Percentiles rank a stretch among this genome's conserved stretches.
Evolutionary conservation across 1,140 invertebrate species (phyloP).

Genomic region (Tigriopus japonicus): DNA sequence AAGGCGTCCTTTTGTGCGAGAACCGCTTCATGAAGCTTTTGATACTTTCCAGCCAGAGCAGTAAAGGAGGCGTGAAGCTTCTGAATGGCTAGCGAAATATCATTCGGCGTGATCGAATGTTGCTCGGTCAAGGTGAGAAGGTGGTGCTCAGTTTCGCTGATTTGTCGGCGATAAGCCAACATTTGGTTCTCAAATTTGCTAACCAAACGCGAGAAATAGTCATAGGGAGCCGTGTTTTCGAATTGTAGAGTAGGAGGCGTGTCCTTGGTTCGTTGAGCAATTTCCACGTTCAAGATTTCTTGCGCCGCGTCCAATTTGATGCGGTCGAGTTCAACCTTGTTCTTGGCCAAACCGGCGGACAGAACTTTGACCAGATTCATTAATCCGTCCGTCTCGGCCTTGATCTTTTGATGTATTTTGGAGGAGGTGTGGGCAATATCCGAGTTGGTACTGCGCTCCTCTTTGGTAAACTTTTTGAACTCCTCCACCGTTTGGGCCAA

Average conservation of each 20-base stretch:
- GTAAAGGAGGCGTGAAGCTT: slow-evolving; percentile 29
- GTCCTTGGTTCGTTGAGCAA: slow-evolving; percentile 29
- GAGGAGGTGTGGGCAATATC: slow-evolving; percentile 26
- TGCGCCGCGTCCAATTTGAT: slow-evolving; percentile 28
- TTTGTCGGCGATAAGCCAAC: slow-evolving; percentile 27
- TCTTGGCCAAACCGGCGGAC: slow-evolving; percentile 27
- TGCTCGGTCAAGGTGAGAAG: slow-evolving; percentile 25
- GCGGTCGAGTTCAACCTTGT: slow-evolving; percentile 26
- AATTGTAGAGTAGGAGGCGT: slow-evolving; percentile 28
- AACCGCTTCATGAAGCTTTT: slow-evolving; percentile 29
- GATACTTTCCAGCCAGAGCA: slow-evolving; percentile 28
- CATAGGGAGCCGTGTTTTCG: slow-evolving; percentile 29
- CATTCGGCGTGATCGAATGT: slow-evolving; percentile 24
- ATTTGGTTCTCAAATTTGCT: slow-evolving; percentile 28
- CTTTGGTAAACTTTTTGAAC: slow-evolving; percentile 28
- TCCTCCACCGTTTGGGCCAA: slow-evolving; percentile 1
- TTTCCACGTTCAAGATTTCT: slow-evolving; percentile 31
- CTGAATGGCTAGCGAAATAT: slow-evolving; percentile 24
- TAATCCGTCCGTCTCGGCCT: slow-evolving; percentile 25
- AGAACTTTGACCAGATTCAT: slow-evolving; percentile 26
- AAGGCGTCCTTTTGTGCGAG: neutral
- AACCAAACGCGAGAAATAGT: slow-evolving; percentile 28
- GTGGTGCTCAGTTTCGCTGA: slow-evolving; percentile 28
- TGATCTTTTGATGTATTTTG: slow-evolving; percentile 26
- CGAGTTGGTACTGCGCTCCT: slow-evolving; percentile 26